Percentiles rank a stretch among this genome's conserved stretches.
Evolutionary conservation across 2,888 invertebrate genomes (phyloP).

Genomic region (Habroteleia sp.): DNA sequence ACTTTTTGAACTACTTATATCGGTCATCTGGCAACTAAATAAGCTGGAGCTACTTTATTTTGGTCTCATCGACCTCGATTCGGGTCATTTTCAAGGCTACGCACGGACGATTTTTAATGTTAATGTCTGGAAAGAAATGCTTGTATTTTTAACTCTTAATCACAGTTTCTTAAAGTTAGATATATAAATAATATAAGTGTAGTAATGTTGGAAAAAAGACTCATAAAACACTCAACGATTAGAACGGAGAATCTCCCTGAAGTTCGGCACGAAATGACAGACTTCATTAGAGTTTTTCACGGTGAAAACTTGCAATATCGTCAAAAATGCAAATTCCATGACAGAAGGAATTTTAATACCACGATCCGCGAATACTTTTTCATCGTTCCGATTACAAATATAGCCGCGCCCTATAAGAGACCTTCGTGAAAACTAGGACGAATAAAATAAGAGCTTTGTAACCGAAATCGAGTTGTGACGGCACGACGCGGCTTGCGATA

Average conservation of each 20-base stretch:
- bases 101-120: conserved; percentile 12
- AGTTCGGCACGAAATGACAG: conserved; percentile 1
- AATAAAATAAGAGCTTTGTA: conserved; percentile 68
- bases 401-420: conserved; percentile 66
- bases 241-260: too few relatives aligned
- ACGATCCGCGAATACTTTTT: conserved; percentile 46
- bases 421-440: conserved; percentile 69
- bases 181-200: too few relatives aligned
- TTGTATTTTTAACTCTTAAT: conserved; percentile 16
- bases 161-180: conserved; percentile 4
- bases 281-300: neutral
- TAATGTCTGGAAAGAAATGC: neutral
- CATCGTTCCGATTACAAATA: conserved; percentile 65
- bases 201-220: too few relatives aligned
- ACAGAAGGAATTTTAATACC: conserved; percentile 46
- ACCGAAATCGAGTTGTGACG: conserved; percentile 67
- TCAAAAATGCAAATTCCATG: conserved; percentile 39
- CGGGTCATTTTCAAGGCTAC: conserved; percentile 60
- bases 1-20: conserved; percentile 54
- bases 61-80: conserved; percentile 49
- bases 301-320: neutral
- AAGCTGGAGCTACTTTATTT: conserved; percentile 62
- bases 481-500: conserved; percentile 66
- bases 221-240: too few relatives aligned
- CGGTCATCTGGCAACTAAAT: conserved; percentile 62